These are phyloP conservation scores for Carcinoscorpius rotundicauda DNA, from an alignment of 1,140 invertebrate species.

Conservation along the genomic window DNA sequence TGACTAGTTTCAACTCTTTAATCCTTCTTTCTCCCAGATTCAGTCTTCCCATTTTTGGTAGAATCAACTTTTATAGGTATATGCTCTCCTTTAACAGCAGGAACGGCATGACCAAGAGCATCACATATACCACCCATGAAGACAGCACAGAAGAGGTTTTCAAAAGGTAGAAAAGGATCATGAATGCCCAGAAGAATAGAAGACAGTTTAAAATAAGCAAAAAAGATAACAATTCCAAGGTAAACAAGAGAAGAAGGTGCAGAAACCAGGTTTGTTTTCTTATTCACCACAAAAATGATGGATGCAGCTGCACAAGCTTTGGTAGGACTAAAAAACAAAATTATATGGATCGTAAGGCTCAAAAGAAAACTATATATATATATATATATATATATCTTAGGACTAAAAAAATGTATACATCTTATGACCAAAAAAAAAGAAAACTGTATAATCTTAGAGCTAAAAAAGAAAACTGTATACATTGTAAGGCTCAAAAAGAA, in stretches of 20 bases:
- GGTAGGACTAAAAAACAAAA: slow-evolving; percentile 59
- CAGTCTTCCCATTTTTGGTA: slow-evolving; percentile 24
- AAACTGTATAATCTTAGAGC: no score
- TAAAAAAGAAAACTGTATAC: no score
- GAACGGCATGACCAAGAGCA: slow-evolving; percentile 38
- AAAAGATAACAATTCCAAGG: slow-evolving; percentile 97
- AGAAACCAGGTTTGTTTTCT: slow-evolving; percentile 90
- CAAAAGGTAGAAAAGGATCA: slow-evolving; percentile 96
- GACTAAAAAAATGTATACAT: no score
- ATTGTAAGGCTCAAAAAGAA: no score
- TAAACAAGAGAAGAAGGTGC: slow-evolving; percentile 93
- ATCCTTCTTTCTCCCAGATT: slow-evolving; percentile 25
- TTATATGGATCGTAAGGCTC: background rate
- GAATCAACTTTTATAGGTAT: slow-evolving; percentile 21
- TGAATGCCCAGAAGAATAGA: slow-evolving; percentile 92
- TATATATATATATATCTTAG: no score
- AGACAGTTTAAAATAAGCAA: slow-evolving; percentile 97
- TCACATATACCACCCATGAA: slow-evolving; percentile 98
- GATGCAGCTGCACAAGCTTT: slow-evolving; percentile 93
- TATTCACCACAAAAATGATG: slow-evolving; percentile 90
- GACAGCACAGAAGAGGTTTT: slow-evolving; percentile 92
- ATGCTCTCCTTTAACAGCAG: slow-evolving; percentile 40
- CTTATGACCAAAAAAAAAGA: no score
- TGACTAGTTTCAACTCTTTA: background rate
- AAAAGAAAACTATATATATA: no score